Base-by-base conservation (phyloP, 2,113 vertebrate species). In the Megaceryle maxima region DNA sequence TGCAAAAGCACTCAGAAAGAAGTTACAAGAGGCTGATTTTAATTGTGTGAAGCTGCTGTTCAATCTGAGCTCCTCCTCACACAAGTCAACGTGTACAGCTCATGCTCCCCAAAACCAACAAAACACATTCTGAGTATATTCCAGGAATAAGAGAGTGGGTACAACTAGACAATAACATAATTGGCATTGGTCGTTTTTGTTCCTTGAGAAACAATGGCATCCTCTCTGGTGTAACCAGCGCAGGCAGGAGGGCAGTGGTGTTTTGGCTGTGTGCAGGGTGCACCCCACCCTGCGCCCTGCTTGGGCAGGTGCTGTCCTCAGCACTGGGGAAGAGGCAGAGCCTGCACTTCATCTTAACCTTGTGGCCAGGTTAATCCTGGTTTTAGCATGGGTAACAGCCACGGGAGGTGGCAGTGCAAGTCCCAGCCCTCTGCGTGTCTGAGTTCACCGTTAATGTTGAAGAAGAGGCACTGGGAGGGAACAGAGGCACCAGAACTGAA, bases 331-430 rank as follows among this genome's bases (percentile, higher is more conserved):
- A 31, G 16, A 10, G 13, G 63, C 26, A 33, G 44, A 59, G 26
- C n/a, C 25, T 11, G 13, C 5, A 4, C n/a, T 60, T 4, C 0
- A 73, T 37, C 59, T 26, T 46, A 37, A 37, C 9, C 19, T 53
- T 4, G 25, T 0, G 0, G 56, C 44, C 39, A 0, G 0, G 16
- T 6, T 60, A 24, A 16, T 3, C 15, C 21, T 2, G 5, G 33
- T 13, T 59, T 53, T 19, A 41, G 44, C 25, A 10, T 1, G 1
- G 25, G 16, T 13, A 25, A 35, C 3, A 16, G 44, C 21, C 16
- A 9, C 0, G 24, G 26, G 22, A 33, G 59, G 28, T 0, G 2
- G 28, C 1, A 3, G 18, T 11, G 53, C 0, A 5, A 60, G 41
- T 6, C 26, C 41, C 53, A 28, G 53, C 26, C 31, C 19, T 25